A percentile compares a stretch with the other conserved stretches of the same genome.
phyloP scores from a whole-genome alignment of 2,888 invertebrate species.

The Dryobotodes eremita region DNA sequence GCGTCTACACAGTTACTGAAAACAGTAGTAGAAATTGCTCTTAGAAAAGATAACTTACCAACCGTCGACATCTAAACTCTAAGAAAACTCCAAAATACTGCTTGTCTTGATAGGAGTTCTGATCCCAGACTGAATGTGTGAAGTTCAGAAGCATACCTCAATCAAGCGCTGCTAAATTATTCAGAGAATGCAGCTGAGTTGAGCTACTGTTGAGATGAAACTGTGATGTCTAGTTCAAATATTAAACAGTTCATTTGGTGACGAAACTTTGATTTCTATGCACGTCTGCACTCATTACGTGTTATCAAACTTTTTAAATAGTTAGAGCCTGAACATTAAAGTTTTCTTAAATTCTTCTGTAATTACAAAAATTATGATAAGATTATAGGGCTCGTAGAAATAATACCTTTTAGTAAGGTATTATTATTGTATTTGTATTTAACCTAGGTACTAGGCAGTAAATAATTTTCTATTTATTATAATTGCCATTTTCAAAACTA shows the following conservation, averaged over 20 bases:
- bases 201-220: not conserved
- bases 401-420: not conserved
- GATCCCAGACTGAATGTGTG: not conserved
- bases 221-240: conserved; percentile 2
- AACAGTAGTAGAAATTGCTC: not conserved
- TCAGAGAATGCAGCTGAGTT: not conserved
- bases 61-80: not conserved
- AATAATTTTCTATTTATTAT: not conserved
- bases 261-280: not conserved
- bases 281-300: conserved; percentile 8
- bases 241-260: conserved; percentile 25
- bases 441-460: not conserved
- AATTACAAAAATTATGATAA: not conserved
- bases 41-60: not conserved
- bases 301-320: not conserved
- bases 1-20: not conserved
- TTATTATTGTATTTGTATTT: not conserved
- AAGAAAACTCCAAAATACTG: not conserved
- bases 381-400: not conserved
- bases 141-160: not conserved
- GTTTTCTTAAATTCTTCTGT: not conserved
- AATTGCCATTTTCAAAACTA: not conserved
- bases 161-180: not conserved
- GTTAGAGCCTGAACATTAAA: not conserved
- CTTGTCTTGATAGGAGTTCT: not conserved